Conservation (phyloP, 1,140 invertebrate genomes). For the Manduca sexta region DNA sequence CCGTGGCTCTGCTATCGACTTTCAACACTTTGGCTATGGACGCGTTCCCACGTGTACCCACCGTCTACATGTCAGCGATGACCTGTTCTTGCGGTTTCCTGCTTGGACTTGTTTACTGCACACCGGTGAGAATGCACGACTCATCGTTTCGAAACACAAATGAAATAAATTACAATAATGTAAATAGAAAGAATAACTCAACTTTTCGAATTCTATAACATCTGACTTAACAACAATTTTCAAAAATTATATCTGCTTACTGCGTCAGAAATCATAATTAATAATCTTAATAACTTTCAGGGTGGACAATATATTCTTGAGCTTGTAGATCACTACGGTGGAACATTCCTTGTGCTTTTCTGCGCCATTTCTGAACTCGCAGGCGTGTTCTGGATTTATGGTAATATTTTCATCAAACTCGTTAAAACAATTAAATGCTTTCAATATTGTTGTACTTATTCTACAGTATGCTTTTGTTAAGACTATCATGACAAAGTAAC, state of each 20-base stretch:
- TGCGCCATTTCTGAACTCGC: neutral
- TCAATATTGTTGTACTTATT: neutral
- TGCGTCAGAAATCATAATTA: no score
- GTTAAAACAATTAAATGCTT: no score
- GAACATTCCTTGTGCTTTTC: neutral
- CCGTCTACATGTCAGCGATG: conserved; percentile 25
- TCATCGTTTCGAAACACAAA: no score
- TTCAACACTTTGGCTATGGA: conserved; percentile 82
- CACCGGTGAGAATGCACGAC: conserved; percentile 80
- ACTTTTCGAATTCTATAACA: no score
- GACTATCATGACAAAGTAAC: no score
- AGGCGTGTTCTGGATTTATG: neutral
- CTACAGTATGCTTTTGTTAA: no score
- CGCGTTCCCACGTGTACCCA: conserved; percentile 73
- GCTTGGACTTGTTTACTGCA: conserved; percentile 81
- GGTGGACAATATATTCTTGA: neutral
- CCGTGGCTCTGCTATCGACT: conserved; percentile 78
- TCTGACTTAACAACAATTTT: no score
- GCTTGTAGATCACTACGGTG: neutral
- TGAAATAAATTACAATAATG: no score
- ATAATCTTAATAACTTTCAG: no score
- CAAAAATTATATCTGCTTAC: no score
- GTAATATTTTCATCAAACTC: neutral
- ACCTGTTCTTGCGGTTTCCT: conserved; percentile 78
- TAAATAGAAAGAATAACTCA: no score